A percentile compares a stretch with the other conserved stretches of the same genome.
Evolutionary conservation across 2,113 vertebrate genomes (phyloP).

Genomic region (Triplophysa dalaica): DNA sequence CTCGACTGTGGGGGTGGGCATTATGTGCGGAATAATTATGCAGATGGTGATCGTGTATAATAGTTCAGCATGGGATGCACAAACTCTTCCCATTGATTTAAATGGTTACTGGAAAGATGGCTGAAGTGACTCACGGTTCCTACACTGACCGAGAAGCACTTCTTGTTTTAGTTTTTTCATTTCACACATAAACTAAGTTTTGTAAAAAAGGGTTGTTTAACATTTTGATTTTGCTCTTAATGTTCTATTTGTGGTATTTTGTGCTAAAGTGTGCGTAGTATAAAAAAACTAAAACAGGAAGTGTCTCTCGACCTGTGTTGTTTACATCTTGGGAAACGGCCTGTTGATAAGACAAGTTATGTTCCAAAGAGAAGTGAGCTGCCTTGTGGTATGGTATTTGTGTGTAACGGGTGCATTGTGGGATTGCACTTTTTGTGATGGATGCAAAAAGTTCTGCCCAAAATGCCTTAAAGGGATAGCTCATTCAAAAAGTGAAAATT

Average conservation of each 20-base stretch:
- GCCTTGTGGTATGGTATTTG: not conserved
- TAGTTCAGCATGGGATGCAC: conserved; percentile 17
- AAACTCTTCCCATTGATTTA: not conserved
- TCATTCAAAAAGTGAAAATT: too few species aligned
- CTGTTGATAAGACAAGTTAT: too few species aligned
- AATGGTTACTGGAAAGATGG: conserved; percentile 2
- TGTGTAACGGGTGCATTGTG: not conserved
- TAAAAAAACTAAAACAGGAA: too few species aligned
- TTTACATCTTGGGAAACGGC: too few species aligned
- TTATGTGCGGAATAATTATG: conserved; percentile 22
- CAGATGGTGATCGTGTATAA: conserved; percentile 32
- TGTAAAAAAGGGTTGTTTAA: too few species aligned
- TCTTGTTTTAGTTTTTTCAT: too few species aligned
- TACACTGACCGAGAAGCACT: not conserved
- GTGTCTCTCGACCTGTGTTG: too few species aligned
- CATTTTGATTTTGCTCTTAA: too few species aligned
- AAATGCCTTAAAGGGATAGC: not conserved
- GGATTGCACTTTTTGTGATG: not conserved
- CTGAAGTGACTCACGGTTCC: not conserved
- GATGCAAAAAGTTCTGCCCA: not conserved
- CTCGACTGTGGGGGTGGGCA: conserved; percentile 1
- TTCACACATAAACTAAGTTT: too few species aligned
- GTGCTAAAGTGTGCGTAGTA: too few species aligned
- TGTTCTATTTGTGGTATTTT: too few species aligned
- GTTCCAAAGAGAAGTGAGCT: too few species aligned